Evolutionary conservation across 2,888 invertebrate species (phyloP).

Genomic region (Dinocampus coccinellae): DNA sequence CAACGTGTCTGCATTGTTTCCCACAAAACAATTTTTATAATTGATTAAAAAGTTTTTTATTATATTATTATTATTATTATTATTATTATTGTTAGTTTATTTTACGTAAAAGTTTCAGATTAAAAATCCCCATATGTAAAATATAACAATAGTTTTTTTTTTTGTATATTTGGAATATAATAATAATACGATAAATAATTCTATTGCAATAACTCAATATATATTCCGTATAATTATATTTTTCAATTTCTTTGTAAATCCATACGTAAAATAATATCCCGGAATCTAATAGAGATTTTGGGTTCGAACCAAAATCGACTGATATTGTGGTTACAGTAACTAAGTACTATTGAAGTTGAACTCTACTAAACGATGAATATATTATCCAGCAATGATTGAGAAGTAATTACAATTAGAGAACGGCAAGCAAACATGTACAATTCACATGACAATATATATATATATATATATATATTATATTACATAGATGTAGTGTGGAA

Average conservation of each 20-base stretch:
- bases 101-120: too few species aligned
- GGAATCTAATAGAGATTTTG: neutral
- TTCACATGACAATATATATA: too few species aligned
- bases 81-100: too few species aligned
- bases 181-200: too few species aligned
- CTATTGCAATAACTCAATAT: too few species aligned
- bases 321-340: neutral
- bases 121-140: too few species aligned
- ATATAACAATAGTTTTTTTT: too few species aligned
- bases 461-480: neutral
- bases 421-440: too few species aligned
- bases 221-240: neutral
- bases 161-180: too few species aligned
- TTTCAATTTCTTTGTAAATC: neutral
- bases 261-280: neutral
- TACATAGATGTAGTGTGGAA: neutral
- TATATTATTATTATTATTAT: too few species aligned
- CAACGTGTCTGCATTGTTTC: slow-evolving; percentile 54
- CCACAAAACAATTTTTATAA: slow-evolving; percentile 44
- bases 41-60: neutral
- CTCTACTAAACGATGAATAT: neutral
- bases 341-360: slow-evolving; percentile 10
- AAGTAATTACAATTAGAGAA: slow-evolving; percentile 19
- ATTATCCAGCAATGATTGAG: slow-evolving; percentile 14
- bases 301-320: neutral